These are phyloP conservation scores for Limnodromus scolopaceus DNA, from an alignment of 2,797 vertebrate species.

Conservation along the genomic window DNA sequence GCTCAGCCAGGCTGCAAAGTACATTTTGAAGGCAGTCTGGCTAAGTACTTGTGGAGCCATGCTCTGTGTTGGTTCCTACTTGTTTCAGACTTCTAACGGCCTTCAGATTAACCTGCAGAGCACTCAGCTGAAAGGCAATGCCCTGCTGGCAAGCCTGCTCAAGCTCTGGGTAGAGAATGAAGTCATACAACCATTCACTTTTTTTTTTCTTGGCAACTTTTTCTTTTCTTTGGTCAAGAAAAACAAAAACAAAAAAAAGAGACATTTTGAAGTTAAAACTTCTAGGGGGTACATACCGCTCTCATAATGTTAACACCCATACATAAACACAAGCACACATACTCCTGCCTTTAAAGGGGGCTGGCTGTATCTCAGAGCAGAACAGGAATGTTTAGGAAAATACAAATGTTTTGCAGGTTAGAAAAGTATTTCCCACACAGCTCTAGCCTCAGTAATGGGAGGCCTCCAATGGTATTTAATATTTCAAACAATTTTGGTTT, in stretches of 20 bases:
- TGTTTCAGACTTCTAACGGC: neutral
- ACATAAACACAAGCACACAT: neutral
- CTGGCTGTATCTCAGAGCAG: neutral
- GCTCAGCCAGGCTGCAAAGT: neutral
- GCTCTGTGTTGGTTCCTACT: neutral
- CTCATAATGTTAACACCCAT: neutral
- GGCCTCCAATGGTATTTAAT: neutral
- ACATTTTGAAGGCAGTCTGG: neutral
- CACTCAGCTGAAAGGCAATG: neutral
- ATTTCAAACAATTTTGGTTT: constrained; percentile 53
- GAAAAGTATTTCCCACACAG: neutral
- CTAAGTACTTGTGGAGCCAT: neutral
- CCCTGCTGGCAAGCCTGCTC: neutral
- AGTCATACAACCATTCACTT: neutral
- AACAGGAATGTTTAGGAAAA: constrained; percentile 11
- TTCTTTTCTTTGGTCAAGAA: neutral
- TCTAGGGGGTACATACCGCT: neutral
- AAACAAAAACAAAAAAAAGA: neutral
- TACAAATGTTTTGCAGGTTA: neutral
- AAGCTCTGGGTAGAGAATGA: neutral
- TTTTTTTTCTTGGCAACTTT: neutral
- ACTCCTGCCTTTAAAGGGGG: neutral
- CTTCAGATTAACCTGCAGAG: neutral
- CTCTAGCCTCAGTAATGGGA: neutral
- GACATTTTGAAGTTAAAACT: neutral